Conservation (phyloP, 1,140 invertebrate species). For the Drosophila ohnishii region DNA sequence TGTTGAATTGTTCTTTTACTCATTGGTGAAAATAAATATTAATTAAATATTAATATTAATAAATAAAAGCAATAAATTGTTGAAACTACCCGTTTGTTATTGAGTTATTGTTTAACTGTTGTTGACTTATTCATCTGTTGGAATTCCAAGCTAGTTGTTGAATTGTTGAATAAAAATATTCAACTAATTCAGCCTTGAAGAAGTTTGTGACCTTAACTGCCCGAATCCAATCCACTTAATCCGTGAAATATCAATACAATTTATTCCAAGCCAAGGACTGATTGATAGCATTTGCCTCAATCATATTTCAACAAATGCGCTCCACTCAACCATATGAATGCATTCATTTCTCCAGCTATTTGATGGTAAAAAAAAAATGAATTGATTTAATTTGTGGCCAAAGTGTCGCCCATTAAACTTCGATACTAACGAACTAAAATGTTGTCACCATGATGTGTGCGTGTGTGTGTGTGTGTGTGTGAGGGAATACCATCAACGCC, state of each 20-base stretch:
- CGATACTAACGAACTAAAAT: slow-evolving; percentile 50
- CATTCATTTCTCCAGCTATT: slow-evolving; percentile 19
- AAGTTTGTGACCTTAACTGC: not conserved
- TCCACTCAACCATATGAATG: slow-evolving; percentile 28
- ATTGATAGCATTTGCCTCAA: slow-evolving; percentile 30
- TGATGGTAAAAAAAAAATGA: slow-evolving; percentile 39
- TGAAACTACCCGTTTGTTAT: not conserved
- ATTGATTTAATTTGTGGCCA: slow-evolving; percentile 51
- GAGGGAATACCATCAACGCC: not conserved
- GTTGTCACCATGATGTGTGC: slow-evolving; percentile 4
- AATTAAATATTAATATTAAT: too few relatives aligned
- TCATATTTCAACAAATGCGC: slow-evolving; percentile 31
- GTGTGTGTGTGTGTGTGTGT: not conserved
- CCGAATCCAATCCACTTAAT: not conserved
- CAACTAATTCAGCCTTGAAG: not conserved
- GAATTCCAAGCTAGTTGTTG: not conserved
- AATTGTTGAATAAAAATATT: not conserved
- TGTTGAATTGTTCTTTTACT: not conserved
- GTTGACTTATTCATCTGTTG: not conserved
- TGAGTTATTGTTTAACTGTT: not conserved
- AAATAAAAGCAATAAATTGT: not conserved
- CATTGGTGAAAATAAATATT: too few relatives aligned
- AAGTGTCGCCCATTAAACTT: slow-evolving; percentile 49
- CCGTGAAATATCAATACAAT: slow-evolving; percentile 2
- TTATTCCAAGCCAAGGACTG: slow-evolving; percentile 13